These are phyloP conservation scores for Phorcus lineatus DNA, from an alignment of 2,888 invertebrate genomes.

Conservation along the genomic window DNA sequence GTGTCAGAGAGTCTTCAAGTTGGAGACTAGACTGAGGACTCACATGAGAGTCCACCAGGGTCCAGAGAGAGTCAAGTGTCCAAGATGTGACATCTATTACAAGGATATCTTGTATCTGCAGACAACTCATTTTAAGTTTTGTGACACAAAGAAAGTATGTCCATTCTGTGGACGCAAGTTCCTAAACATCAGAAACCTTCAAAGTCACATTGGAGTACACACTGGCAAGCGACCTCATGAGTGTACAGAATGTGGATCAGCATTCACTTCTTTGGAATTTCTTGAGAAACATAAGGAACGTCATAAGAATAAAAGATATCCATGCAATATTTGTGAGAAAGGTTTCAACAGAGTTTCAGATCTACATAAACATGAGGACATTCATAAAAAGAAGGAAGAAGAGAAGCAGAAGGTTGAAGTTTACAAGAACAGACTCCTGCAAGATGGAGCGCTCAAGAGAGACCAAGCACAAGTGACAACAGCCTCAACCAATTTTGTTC, in stretches of 20 bases:
- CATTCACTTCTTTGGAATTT: background rate
- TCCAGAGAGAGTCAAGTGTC: background rate
- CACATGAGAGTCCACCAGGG: constrained; percentile 10
- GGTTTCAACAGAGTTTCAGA: background rate
- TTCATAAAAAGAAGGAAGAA: background rate
- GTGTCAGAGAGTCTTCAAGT: background rate
- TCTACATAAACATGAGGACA: background rate
- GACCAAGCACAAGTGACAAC: too few species aligned
- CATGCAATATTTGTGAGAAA: background rate
- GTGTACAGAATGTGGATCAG: background rate
- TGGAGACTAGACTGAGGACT: background rate
- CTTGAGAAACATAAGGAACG: background rate
- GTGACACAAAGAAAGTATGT: background rate
- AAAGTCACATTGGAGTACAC: constrained; percentile 13
- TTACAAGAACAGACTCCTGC: background rate
- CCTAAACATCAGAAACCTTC: background rate
- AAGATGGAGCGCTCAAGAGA: too few species aligned
- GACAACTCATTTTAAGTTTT: background rate
- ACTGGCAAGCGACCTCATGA: constrained; percentile 2
- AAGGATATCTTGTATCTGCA: background rate
- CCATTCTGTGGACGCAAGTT: constrained; percentile 5
- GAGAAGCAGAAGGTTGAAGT: background rate
- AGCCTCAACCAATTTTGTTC: too few species aligned
- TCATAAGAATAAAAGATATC: background rate
- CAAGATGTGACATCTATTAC: background rate